These are phyloP conservation scores for Enteromius mattozi DNA, from an alignment of 2,797 vertebrate species.

Conservation along the genomic window DNA sequence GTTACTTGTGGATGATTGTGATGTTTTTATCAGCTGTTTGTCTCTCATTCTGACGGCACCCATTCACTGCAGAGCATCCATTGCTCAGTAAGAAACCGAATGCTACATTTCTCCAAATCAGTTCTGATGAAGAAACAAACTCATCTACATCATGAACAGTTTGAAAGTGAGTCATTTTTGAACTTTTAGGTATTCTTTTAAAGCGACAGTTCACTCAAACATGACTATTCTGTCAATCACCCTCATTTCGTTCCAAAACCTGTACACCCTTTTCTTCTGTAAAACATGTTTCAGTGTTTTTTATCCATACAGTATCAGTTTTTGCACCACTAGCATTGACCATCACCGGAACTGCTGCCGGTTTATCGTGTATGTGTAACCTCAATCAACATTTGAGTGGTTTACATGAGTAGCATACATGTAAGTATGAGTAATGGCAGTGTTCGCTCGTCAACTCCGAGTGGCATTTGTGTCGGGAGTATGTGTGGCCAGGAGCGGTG, in stretches of 20 bases:
- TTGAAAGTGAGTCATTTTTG: neutral
- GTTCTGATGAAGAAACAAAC: neutral
- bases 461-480: conserved; percentile 23
- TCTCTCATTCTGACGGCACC: neutral
- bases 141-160: neutral
- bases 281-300: neutral
- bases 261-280: neutral
- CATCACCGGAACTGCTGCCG: neutral
- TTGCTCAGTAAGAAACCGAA: neutral
- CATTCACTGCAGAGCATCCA: neutral
- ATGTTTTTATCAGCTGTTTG: neutral
- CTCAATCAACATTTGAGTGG: neutral
- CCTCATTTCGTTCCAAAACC: neutral
- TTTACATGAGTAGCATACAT: neutral
- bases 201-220: neutral
- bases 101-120: neutral
- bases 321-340: neutral
- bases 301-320: neutral
- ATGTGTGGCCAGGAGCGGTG: conserved; percentile 51
- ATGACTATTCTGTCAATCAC: neutral
- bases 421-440: neutral
- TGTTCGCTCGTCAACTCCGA: neutral
- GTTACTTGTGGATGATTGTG: neutral
- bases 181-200: neutral
- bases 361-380: neutral